phyloP scores from a whole-genome alignment of 2,888 invertebrate species.

The Ceriagrion tenellum region DNA sequence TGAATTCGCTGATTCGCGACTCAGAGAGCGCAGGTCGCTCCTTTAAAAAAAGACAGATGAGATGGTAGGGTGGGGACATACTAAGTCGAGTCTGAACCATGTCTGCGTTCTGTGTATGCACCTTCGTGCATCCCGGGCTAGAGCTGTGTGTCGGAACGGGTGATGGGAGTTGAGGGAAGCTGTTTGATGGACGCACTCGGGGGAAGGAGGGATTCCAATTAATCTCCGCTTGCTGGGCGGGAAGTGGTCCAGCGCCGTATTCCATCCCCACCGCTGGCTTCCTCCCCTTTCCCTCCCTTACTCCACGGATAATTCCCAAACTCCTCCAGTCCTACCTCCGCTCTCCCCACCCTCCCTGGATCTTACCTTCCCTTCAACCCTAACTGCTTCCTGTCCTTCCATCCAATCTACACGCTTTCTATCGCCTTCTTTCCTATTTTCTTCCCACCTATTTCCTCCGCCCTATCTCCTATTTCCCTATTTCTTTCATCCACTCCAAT shows the following conservation, averaged over 20 bases:
- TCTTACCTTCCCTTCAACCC: no score
- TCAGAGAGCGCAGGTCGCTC: not conserved
- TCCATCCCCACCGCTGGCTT: not conserved
- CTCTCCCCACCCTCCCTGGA: no score
- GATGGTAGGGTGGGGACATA: not conserved
- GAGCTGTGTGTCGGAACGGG: not conserved
- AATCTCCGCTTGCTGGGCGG: slow-evolving; percentile 25
- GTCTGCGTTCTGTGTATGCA: not conserved
- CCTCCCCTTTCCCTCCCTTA: not conserved
- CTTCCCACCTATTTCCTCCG: no score
- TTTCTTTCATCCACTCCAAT: no score
- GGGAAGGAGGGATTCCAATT: not conserved
- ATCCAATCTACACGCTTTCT: no score
- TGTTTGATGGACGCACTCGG: slow-evolving; percentile 4
- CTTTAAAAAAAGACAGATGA: not conserved
- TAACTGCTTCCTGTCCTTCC: no score
- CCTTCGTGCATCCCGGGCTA: not conserved
- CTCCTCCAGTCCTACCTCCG: no score
- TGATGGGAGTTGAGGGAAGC: not conserved
- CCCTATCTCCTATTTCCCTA: no score
- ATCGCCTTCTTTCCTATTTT: no score
- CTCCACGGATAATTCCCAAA: no score
- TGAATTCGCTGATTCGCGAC: slow-evolving; percentile 7
- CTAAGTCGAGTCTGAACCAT: not conserved
- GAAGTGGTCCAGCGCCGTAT: not conserved